Percentiles rank a stretch among this genome's conserved stretches.
phyloP scores from a whole-genome alignment of 2,888 invertebrate genomes.

The Lagria hirta region DNA sequence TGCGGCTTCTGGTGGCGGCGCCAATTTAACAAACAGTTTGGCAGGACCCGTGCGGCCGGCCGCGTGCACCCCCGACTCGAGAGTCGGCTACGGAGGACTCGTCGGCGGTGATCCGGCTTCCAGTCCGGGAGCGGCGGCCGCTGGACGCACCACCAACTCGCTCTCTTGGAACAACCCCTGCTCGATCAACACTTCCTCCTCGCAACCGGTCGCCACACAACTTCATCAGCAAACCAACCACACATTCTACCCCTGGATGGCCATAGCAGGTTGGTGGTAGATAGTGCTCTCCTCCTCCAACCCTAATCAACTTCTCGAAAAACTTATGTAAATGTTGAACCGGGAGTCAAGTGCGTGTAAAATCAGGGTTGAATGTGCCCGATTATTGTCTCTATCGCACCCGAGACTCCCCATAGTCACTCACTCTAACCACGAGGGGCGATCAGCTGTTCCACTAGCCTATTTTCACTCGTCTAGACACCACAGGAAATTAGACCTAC shows the following conservation, averaged over 20 bases:
- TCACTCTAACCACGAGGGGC: slow-evolving; percentile 44
- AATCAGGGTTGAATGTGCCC: slow-evolving; percentile 56
- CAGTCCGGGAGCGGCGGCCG: slow-evolving; percentile 71
- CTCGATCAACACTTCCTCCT: slow-evolving; percentile 78
- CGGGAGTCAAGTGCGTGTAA: slow-evolving; percentile 63
- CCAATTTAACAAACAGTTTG: slow-evolving; percentile 64
- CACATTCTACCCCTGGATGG: slow-evolving; percentile 98
- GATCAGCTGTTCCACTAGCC: slow-evolving; percentile 54
- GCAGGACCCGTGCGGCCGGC: slow-evolving; percentile 76
- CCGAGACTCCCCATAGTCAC: slow-evolving; percentile 15
- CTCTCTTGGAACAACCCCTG: slow-evolving; percentile 88
- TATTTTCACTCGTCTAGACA: slow-evolving; percentile 50
- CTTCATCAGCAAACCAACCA: slow-evolving; percentile 90
- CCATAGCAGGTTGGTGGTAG: slow-evolving; percentile 88
- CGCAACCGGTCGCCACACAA: slow-evolving; percentile 76
- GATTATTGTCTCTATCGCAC: slow-evolving; percentile 48
- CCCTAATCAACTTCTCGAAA: slow-evolving; percentile 30
- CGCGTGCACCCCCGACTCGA: slow-evolving; percentile 86
- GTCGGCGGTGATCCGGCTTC: slow-evolving; percentile 73
- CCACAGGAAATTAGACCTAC: slow-evolving; percentile 37
- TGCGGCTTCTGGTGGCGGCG: slow-evolving; percentile 67
- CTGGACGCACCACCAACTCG: slow-evolving; percentile 58
- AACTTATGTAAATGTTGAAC: slow-evolving; percentile 49
- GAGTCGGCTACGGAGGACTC: slow-evolving; percentile 75
- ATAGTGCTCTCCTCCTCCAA: not conserved